These are phyloP conservation scores for Lypha dubia DNA, from an alignment of 2,888 invertebrate species.

Conservation along the genomic window DNA sequence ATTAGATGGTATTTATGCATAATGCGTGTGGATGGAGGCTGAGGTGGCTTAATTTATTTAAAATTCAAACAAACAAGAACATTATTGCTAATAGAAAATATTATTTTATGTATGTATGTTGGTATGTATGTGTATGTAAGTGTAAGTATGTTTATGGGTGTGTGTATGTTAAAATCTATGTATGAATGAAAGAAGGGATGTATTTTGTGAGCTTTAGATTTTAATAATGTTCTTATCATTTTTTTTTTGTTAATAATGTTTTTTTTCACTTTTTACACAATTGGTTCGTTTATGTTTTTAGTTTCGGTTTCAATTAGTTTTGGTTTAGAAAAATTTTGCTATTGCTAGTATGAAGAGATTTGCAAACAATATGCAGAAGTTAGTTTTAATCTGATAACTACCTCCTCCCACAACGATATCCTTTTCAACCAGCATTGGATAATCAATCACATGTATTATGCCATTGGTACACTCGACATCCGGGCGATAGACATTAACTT, in stretches of 20 bases:
- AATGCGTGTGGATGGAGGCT: slow-evolving; percentile 65
- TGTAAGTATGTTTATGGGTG: background rate
- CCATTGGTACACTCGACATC: slow-evolving; percentile 98
- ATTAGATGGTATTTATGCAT: slow-evolving; percentile 26
- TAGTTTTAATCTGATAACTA: slow-evolving; percentile 82
- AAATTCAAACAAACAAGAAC: slow-evolving; percentile 35
- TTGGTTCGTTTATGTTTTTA: slow-evolving; percentile 66
- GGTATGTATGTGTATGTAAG: slow-evolving; percentile 6
- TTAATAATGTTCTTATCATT: slow-evolving; percentile 61
- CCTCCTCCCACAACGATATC: slow-evolving; percentile 88
- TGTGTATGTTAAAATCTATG: background rate
- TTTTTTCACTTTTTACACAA: slow-evolving; percentile 71
- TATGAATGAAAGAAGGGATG: slow-evolving; percentile 4
- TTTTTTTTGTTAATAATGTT: slow-evolving; percentile 51
- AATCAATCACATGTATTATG: slow-evolving; percentile 96
- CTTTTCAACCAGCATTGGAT: slow-evolving; percentile 91
- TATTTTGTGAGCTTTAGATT: slow-evolving; percentile 67
- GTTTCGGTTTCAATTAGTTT: slow-evolving; percentile 65
- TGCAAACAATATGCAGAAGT: slow-evolving; percentile 82
- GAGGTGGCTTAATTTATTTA: slow-evolving; percentile 56
- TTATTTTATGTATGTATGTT: slow-evolving; percentile 8
- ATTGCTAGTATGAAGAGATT: slow-evolving; percentile 83
- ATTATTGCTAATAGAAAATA: slow-evolving; percentile 16
- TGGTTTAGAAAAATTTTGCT: slow-evolving; percentile 82
- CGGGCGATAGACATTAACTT: slow-evolving; percentile 93